Percentiles rank a stretch among this genome's conserved stretches.
phyloP scores from a whole-genome alignment of 2,797 vertebrate species.

The Percopsis omiscomaycus region DNA sequence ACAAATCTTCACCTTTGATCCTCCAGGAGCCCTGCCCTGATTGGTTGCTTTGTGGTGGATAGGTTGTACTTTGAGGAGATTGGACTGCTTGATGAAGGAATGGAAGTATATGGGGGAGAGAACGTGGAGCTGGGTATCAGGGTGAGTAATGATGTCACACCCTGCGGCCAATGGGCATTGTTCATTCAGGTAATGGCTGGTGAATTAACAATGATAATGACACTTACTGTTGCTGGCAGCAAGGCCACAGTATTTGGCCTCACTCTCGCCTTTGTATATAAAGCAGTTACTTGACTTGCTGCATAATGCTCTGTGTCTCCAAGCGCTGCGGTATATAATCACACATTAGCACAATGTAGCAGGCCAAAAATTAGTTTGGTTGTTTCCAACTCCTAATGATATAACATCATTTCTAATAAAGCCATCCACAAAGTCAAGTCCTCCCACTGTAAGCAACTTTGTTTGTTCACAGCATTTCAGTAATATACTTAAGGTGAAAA shows the following conservation, averaged over 20 bases:
- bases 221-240: slow-evolving; percentile 47
- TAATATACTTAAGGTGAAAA: slow-evolving; percentile 17
- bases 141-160: slow-evolving; percentile 80
- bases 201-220: slow-evolving; percentile 64
- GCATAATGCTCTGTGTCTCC: slow-evolving; percentile 9
- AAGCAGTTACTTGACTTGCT: slow-evolving; percentile 28
- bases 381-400: background rate
- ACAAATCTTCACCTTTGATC: slow-evolving; percentile 35
- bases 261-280: slow-evolving; percentile 24
- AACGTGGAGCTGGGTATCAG: slow-evolving; percentile 96
- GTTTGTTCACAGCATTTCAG: background rate
- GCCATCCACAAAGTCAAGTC: background rate
- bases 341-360: slow-evolving; percentile 11
- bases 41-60: slow-evolving; percentile 97
- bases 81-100: slow-evolving; percentile 94
- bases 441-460: no score
- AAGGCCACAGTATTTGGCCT: slow-evolving; percentile 28
- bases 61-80: slow-evolving; percentile 97
- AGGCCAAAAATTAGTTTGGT: background rate
- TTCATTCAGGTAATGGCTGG: slow-evolving; percentile 61
- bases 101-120: slow-evolving; percentile 97
- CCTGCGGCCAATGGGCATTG: slow-evolving; percentile 37
- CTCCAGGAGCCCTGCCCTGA: slow-evolving; percentile 92
- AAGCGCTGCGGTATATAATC: slow-evolving; percentile 1
- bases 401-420: background rate